Evolutionary conservation across 1,140 invertebrate genomes (phyloP), one percentile per base, ranked within the genome.

Genomic region (Conopomorpha cramerella): DNA sequence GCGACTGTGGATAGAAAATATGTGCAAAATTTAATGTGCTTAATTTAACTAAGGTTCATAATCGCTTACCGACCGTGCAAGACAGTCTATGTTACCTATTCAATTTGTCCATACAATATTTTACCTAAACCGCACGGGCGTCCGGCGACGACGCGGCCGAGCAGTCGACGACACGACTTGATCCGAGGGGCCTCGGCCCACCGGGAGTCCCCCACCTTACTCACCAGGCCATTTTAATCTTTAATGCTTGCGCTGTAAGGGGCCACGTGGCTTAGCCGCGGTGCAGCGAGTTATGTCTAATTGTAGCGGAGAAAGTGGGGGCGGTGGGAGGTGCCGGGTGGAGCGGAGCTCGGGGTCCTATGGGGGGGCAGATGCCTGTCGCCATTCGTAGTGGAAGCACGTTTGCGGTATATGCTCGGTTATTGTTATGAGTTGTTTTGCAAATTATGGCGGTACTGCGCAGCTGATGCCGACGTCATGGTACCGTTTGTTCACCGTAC

Each of bases 271-370:
- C 37, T 43, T 52, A 53, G 33, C 49, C 45, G 46, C 29, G 43
- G 46, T 41, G 42, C 37, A 42, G 43, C 39, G 37, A 45, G 46
- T 46, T 53, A 47, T 55, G 38, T 58, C 49, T 68, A 64, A 60
- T 66, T 62, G 62, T 48, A 46, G 57, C 55, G 66, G 51, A 51
- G 53, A 56, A 53, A 64, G 51, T 50, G 53, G 68, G 70, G 64
- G 66, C 51, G 70, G 66, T 60, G 66, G 57, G 66, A 61, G 57
- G 41, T 58, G 46, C 48, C 39, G 60, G 64, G 68, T 59, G 62
- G 68, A 51, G 59, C 57, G 51, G 63, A 52, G 51, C 41, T 55
- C 58, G 62, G 60, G 49, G 28, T 47, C 41, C 54, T 52, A 55
- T 49, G 58, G 60, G 63, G 64, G 61, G 37, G 38, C 61, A 73